Base-by-base conservation (phyloP, 2,113 vertebrate genomes). In the Pardalotus punctatus region DNA sequence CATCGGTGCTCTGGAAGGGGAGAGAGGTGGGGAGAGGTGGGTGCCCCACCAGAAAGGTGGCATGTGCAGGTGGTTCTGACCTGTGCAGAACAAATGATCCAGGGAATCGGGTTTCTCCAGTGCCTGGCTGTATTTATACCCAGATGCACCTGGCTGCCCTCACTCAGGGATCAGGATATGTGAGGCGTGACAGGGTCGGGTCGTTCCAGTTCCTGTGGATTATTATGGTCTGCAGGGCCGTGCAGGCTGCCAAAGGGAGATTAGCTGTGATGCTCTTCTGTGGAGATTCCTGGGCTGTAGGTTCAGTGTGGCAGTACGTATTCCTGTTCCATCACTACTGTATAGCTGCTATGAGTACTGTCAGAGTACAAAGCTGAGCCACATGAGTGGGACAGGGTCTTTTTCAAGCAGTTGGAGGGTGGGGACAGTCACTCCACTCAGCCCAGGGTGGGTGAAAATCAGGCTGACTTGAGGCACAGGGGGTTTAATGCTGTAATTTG, bases 41-140 rank as follows among this genome's bases (percentile, higher is more conserved):
- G 35, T 83, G 43, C 29, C 38, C 27, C 88, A 90, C 15, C 36
- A 84, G 60, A 7, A 51, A 35, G 77, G 79, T 9, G 85, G 25
- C 28, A 8, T 66, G 51, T 86, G 83, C 45, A 69, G 74, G 79
- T 85, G 35, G 7, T 23, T 81, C 88, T 86, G 86, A 45, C 77
- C 61, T 60, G 60, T 53, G 56, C 35, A 25, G 47, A 65, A 40
- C 69, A 81, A 62, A 36, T 4, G 57, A 74, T 60, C 77, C 89
- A 64, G 48, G 42, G 86, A 61, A 7, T 84, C 36, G 1, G n/a
- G 42, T 96, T 91, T 94, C 94, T 22, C 17, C 60, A n/a, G 86
- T 1, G 22, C 50, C 64, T 38, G 42, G 38, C 64, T 74, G 72
- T 95, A 74, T 94, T 94, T 95, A 94, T 92, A 89, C 69, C 51